Percentiles rank a stretch among this genome's conserved stretches.
Evolutionary conservation across 2,888 invertebrate species (phyloP).

Genomic region (Galeopsomyia nigrocyanea): DNA sequence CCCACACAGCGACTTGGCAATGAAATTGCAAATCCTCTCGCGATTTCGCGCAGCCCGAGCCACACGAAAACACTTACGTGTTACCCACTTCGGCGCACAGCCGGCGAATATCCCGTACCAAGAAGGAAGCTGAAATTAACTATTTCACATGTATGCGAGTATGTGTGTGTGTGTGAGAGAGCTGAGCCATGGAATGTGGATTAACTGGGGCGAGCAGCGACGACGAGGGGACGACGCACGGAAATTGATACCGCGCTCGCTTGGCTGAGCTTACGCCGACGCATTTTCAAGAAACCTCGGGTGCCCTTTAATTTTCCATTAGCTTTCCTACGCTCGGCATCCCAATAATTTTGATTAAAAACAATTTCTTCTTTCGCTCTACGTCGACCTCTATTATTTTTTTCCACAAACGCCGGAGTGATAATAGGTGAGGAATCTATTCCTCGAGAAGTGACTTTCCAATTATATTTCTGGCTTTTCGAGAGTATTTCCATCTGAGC

Average conservation of each 20-base stretch:
- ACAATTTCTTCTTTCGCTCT: no score
- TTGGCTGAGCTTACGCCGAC: not conserved
- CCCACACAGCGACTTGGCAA: constrained; percentile 57
- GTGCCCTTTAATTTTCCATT: no score
- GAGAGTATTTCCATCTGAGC: no score
- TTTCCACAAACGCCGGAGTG: no score
- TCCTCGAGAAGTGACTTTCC: no score
- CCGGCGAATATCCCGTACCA: not conserved
- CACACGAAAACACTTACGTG: constrained; percentile 6
- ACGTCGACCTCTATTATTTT: no score
- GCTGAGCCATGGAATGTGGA: not conserved
- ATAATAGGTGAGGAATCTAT: no score
- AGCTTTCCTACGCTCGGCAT: no score
- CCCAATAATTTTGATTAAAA: no score
- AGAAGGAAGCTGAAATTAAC: constrained; percentile 16
- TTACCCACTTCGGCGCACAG: not conserved
- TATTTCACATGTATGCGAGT: not conserved
- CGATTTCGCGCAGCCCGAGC: constrained; percentile 61
- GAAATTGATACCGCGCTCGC: constrained; percentile 7
- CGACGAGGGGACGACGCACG: not conserved
- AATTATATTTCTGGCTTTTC: no score
- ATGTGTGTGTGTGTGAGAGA: no score
- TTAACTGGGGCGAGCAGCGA: not conserved
- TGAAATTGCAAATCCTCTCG: constrained; percentile 67
- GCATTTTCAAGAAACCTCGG: not conserved